These are phyloP conservation scores for Drosophila parvula DNA, from an alignment of 1,140 invertebrate genomes.

Conservation along the genomic window DNA sequence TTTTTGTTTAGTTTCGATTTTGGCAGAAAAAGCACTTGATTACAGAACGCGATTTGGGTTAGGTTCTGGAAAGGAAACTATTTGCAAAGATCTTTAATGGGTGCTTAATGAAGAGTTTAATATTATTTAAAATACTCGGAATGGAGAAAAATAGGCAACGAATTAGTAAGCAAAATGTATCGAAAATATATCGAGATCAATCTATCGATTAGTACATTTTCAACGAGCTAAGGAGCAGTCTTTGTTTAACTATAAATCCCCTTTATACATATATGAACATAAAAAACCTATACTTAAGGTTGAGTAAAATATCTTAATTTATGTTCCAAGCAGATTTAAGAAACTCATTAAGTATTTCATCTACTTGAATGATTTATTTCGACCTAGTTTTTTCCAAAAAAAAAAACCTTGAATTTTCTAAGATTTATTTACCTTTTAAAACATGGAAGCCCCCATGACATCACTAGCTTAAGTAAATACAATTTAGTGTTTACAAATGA, in stretches of 20 bases:
- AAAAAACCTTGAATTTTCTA: background rate
- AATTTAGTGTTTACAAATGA: background rate
- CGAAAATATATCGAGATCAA: background rate
- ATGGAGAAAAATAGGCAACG: background rate
- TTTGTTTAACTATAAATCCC: background rate
- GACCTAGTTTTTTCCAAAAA: background rate
- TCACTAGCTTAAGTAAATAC: background rate
- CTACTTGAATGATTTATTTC: background rate
- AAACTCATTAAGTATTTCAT: background rate
- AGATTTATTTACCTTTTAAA: background rate
- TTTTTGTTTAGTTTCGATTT: slow-evolving; percentile 19
- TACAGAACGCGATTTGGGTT: background rate
- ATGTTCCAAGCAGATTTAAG: background rate
- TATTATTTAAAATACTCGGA: background rate
- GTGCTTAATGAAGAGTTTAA: background rate
- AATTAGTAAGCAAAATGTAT: background rate
- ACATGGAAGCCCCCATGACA: too few relatives aligned
- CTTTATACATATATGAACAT: background rate
- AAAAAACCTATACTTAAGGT: background rate
- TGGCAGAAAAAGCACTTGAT: slow-evolving; percentile 4
- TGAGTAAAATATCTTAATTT: too few relatives aligned
- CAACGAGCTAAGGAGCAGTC: background rate
- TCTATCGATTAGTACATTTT: background rate
- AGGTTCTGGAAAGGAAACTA: background rate
- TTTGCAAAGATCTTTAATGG: background rate